These are phyloP conservation scores for Ptychadena robeensis DNA, from an alignment of 2,797 vertebrate genomes.

Conservation along the genomic window DNA sequence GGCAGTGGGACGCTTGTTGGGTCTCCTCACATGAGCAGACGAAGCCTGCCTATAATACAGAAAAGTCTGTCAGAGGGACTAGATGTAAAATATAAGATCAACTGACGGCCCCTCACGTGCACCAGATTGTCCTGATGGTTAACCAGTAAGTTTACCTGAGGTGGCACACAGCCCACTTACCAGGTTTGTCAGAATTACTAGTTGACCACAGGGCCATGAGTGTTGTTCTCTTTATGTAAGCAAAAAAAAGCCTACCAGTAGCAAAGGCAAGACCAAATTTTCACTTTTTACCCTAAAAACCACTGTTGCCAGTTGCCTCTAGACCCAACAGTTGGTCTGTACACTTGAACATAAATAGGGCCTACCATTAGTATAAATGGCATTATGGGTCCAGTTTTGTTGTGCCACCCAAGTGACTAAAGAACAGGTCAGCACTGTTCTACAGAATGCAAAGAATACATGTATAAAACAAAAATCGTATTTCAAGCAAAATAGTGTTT, in stretches of 20 bases:
- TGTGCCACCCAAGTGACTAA: not conserved
- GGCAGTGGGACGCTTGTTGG: conserved; percentile 6
- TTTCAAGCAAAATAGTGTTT: no score
- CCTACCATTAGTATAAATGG: no score
- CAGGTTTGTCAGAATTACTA: not conserved
- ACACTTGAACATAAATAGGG: not conserved
- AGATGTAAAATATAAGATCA: not conserved
- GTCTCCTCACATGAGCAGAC: conserved; percentile 34
- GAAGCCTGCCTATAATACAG: not conserved
- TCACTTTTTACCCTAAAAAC: not conserved
- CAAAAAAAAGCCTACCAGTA: not conserved
- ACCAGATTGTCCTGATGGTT: not conserved
- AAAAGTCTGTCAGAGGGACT: not conserved
- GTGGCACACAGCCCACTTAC: not conserved
- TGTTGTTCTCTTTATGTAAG: not conserved
- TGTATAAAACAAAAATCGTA: not conserved
- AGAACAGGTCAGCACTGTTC: not conserved
- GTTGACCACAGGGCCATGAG: not conserved
- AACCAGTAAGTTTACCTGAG: not conserved
- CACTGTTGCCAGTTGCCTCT: not conserved
- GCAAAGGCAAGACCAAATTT: not conserved
- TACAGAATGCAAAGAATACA: not conserved
- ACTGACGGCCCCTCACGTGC: no score
- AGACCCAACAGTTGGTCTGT: not conserved
- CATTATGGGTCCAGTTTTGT: no score